These are phyloP conservation scores for Prolemur simus DNA, from an alignment of 2,113 vertebrate genomes.

Conservation along the genomic window DNA sequence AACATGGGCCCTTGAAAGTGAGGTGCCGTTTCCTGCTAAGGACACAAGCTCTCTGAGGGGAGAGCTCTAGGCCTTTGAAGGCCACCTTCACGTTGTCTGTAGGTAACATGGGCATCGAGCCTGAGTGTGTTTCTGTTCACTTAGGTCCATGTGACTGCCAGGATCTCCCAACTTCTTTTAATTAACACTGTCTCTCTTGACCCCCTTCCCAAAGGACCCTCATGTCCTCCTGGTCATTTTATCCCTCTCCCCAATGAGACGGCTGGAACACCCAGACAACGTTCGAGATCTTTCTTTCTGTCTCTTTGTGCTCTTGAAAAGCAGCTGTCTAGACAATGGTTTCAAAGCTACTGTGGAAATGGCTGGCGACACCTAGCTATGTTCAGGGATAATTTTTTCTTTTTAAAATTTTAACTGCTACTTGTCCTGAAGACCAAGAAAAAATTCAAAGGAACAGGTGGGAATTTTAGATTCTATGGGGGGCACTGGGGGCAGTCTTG, in stretches of 20 bases:
- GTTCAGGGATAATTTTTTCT: neutral
- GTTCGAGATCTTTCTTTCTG: neutral
- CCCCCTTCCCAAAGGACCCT: neutral
- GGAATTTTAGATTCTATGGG: neutral
- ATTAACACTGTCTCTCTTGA: neutral
- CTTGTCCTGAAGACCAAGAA: neutral
- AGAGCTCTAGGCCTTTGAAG: neutral
- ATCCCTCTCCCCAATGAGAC: rapidly evolving
- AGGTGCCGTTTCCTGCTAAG: neutral
- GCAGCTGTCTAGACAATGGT: neutral
- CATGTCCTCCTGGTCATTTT: neutral
- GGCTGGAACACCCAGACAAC: too few species aligned
- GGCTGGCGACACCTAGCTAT: neutral
- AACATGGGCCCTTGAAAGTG: neutral
- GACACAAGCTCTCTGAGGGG: neutral
- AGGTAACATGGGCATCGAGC: too few species aligned
- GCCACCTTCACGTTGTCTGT: too few species aligned
- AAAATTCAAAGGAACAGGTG: neutral
- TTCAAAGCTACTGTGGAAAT: neutral
- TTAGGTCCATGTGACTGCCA: neutral
- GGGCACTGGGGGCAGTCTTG: neutral
- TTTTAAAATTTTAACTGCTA: neutral
- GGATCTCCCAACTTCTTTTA: neutral
- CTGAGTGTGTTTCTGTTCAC: neutral
- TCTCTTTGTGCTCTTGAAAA: neutral